Base-by-base conservation (phyloP, 2,113 vertebrate genomes). In the Corythornis vintsioides region DNA sequence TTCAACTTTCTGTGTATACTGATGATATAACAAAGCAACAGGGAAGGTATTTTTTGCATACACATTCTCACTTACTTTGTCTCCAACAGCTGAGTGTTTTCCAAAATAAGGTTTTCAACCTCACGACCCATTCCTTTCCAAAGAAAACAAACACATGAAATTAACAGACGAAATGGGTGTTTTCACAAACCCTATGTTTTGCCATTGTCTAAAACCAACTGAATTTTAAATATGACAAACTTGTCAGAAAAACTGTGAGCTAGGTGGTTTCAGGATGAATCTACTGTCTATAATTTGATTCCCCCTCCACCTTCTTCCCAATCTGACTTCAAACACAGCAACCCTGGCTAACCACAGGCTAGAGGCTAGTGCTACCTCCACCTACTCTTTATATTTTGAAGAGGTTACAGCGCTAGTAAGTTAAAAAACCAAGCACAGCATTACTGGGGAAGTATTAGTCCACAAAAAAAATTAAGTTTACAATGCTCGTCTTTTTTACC, bases 101-200 rank as follows among this genome's bases (percentile, higher is more conserved):
- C 99, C 83, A 99, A 98, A 96, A 99, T 99, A 45, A 99, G 99
- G 97, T 99, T 99, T 90, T 99, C 99, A 11, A 99, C 99, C 94
- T 99, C 99, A 84, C 99, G 98, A 72, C 99, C 99, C 99, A 99
- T 99, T 96, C 99, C 99, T 99, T 97, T 89, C 64, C 96, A 96
- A 98, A 93, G 79, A 81, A 96, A 96, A 95, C 7, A 89, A 64
- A 93, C 6, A 75, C 76, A 95, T 11, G 24, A 90, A 86, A 86
- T 90, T 47, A 96, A 82, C 18, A 95, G 63, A 86, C 50, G 72
- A 93, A 82, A 89, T 3, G 1, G 19, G 78, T 40, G 22, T 20
- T 72, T 59, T 84, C 13, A 64, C 11, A 73, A 83, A 55, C 48
- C 24, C 15, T 88, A 63, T 1, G 13, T 21, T 92, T 75, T 89